A percentile compares a stretch with the other conserved stretches of the same genome.
Conservation (phyloP, 2,113 vertebrate genomes). For the Pelmatolapia mariae region DNA sequence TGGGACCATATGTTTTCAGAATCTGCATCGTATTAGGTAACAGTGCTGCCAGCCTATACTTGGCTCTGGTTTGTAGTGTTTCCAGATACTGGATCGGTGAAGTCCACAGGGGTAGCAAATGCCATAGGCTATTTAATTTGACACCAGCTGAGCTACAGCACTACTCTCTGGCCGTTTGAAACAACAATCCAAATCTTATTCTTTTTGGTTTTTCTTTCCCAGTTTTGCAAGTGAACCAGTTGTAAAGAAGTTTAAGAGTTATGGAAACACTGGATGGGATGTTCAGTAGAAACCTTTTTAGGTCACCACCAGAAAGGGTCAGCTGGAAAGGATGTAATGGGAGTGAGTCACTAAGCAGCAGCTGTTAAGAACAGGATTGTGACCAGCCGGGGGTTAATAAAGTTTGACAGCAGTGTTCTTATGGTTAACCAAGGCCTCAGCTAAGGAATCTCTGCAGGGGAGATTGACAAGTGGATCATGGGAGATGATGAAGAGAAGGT, state of each 20-base stretch:
- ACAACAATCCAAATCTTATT: not conserved
- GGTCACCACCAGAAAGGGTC: conserved; percentile 13
- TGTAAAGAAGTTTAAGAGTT: not conserved
- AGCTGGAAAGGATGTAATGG: conserved; percentile 19
- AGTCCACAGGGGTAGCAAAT: not conserved
- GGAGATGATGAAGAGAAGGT: not conserved
- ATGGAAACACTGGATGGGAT: not conserved
- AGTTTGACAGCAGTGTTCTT: conserved; percentile 32
- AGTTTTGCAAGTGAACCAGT: not conserved
- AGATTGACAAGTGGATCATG: not conserved
- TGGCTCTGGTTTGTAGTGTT: conserved; percentile 18
- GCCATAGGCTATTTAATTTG: conserved; percentile 1
- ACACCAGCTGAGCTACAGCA: conserved; percentile 32
- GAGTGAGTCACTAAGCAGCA: not conserved
- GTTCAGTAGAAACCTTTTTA: not conserved
- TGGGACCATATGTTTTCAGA: conserved; percentile 59
- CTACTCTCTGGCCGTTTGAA: not conserved
- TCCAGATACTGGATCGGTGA: conserved; percentile 16
- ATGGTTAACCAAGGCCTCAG: conserved; percentile 19
- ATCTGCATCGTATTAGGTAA: conserved; percentile 62
- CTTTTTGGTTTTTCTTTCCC: not conserved
- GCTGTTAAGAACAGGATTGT: conserved; percentile 43
- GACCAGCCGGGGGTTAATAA: conserved; percentile 39
- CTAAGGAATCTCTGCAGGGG: conserved; percentile 7
- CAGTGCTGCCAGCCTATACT: conserved; percentile 47